phyloP scores from a whole-genome alignment of 1,140 invertebrate species.

The Drosophila pectinifera region DNA sequence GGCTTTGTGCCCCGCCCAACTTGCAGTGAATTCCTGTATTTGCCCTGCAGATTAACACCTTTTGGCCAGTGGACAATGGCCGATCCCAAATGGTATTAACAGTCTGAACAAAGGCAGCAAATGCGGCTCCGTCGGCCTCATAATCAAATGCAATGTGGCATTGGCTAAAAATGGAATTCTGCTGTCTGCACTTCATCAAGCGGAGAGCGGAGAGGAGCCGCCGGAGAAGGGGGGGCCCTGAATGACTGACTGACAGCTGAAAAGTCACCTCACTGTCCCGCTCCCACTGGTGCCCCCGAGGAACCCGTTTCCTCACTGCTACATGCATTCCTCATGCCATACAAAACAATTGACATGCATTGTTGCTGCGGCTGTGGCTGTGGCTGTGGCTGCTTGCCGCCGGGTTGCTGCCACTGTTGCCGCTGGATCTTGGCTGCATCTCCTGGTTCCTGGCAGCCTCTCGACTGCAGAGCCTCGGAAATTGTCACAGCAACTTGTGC shows the following conservation, averaged over 20 bases:
- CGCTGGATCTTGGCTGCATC: conserved; percentile 21
- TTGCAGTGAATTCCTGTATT: conserved; percentile 40
- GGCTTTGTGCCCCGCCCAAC: conserved; percentile 13
- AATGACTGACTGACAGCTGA: conserved; percentile 51
- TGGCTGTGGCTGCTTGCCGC: conserved; percentile 28
- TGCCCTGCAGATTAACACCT: conserved; percentile 75
- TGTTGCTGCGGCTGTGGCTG: conserved; percentile 50
- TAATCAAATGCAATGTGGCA: conserved; percentile 80
- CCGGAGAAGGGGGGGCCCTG: conserved; percentile 11
- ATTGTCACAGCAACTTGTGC: conserved; percentile 62
- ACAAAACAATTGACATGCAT: conserved; percentile 83
- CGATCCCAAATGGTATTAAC: conserved; percentile 15
- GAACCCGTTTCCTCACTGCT: conserved; percentile 65
- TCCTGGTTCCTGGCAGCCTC: conserved; percentile 30
- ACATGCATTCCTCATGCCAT: conserved; percentile 81
- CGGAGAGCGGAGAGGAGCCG: conserved; percentile 12
- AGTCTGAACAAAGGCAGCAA: conserved; percentile 26
- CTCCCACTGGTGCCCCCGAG: background rate
- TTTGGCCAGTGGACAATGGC: conserved; percentile 39
- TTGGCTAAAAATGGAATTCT: conserved; percentile 81
- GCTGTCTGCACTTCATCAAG: conserved; percentile 75
- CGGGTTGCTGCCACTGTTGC: conserved; percentile 14
- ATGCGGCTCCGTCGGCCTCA: conserved; percentile 43
- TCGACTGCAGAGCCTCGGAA: conserved; percentile 59
- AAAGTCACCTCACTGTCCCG: conserved; percentile 52